A percentile compares a stretch with the other conserved stretches of the same genome.
Evolutionary conservation across 2,113 vertebrate species (phyloP).

Genomic region (Megaceryle maxima): DNA sequence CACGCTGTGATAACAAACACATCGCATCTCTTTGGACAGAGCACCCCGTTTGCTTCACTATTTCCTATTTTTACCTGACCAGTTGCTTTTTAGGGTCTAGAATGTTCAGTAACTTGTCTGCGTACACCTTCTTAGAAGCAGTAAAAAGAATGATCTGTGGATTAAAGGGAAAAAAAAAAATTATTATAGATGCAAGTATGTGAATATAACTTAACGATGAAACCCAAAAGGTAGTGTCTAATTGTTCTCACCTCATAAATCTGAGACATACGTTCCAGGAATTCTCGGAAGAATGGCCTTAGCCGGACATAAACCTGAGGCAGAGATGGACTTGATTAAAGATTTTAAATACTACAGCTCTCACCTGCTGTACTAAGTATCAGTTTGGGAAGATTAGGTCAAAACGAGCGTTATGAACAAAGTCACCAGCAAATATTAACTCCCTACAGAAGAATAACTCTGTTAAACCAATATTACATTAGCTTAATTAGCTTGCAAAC

Average conservation of each 20-base stretch:
- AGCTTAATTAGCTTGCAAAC: not conserved
- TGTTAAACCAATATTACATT: not conserved
- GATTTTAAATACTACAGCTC: not conserved
- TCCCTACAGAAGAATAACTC: not conserved
- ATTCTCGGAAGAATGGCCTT: conserved; percentile 98
- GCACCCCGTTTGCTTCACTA: not conserved
- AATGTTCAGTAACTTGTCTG: conserved; percentile 98
- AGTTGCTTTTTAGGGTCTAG: conserved; percentile 98
- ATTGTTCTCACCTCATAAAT: conserved; percentile 92
- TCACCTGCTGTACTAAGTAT: too few relatives aligned
- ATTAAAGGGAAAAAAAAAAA: conserved; percentile 42
- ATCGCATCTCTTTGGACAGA: not conserved
- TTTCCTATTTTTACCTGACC: conserved; percentile 84
- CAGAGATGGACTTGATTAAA: not conserved
- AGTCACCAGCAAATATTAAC: not conserved
- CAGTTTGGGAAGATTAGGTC: not conserved
- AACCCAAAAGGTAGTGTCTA: not conserved
- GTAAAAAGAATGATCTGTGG: conserved; percentile 98
- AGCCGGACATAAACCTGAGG: conserved; percentile 94
- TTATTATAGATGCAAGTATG: conserved; percentile 20
- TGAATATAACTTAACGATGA: not conserved
- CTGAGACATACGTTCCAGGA: conserved; percentile 98
- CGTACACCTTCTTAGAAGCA: conserved; percentile 99
- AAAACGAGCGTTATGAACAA: not conserved
- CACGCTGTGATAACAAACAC: not conserved